Conservation (phyloP, 2,888 invertebrate genomes). For the Anarsia innoxiella region DNA sequence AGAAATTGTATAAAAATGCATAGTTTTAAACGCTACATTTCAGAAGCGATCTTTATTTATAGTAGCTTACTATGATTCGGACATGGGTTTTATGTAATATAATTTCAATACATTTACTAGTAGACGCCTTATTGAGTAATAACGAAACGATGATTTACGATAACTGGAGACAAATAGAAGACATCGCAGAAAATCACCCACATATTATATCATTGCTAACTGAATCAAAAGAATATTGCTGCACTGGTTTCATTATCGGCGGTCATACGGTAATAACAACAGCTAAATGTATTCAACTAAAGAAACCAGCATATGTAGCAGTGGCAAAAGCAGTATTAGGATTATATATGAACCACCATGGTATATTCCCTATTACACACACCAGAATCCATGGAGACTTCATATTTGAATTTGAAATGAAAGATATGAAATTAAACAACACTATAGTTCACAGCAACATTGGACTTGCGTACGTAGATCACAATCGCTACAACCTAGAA, state of each 20-base stretch:
- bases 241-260: constrained; percentile 44
- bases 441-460: constrained; percentile 45
- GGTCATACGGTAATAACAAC: constrained; percentile 43
- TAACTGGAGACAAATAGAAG: constrained; percentile 38
- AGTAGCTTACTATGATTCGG: constrained; percentile 32
- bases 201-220: constrained; percentile 45
- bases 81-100: constrained; percentile 22
- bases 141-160: no score
- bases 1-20: no score
- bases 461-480: constrained; percentile 42
- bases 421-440: constrained; percentile 26
- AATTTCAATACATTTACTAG: no score
- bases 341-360: constrained; percentile 23
- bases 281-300: constrained; percentile 46
- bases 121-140: no score
- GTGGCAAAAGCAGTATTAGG: constrained; percentile 37
- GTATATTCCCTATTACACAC: constrained; percentile 30
- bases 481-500: no score
- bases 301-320: no score
- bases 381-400: constrained; percentile 33
- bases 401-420: constrained; percentile 35
- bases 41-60: no score
- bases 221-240: constrained; percentile 31
- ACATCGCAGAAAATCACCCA: constrained; percentile 44
- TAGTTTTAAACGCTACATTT: no score